A percentile compares a stretch with the other conserved stretches of the same genome.
Evolutionary conservation across 2,888 invertebrate genomes (phyloP).

Genomic region (Diarsia dahlii): DNA sequence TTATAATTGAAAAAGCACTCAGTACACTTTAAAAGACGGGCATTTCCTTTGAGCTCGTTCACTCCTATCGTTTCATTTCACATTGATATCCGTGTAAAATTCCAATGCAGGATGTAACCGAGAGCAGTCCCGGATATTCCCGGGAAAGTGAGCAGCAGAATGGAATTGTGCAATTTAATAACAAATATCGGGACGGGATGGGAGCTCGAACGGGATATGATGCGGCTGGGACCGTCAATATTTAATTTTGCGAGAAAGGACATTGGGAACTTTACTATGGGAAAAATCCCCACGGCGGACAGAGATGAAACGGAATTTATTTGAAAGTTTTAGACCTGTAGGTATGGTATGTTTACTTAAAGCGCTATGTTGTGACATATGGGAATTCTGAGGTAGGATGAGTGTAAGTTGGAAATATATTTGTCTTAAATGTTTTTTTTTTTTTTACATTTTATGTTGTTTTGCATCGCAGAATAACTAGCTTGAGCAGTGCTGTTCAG

Average conservation of each 20-base stretch:
- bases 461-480: too few species aligned
- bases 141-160: slow-evolving; percentile 21
- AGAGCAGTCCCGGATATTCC: slow-evolving; percentile 16
- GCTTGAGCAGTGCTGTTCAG: too few species aligned
- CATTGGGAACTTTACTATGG: too few species aligned
- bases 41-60: slow-evolving; percentile 43
- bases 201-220: not conserved
- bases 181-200: slow-evolving; percentile 27
- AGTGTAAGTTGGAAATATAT: too few species aligned
- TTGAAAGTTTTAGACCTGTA: too few species aligned
- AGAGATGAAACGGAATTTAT: too few species aligned
- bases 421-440: too few species aligned
- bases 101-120: slow-evolving; percentile 29
- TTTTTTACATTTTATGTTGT: too few species aligned
- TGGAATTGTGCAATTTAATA: slow-evolving; percentile 36
- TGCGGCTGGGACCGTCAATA: not conserved
- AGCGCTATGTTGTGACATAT: too few species aligned
- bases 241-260: not conserved
- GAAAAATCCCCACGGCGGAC: too few species aligned
- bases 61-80: slow-evolving; percentile 39
- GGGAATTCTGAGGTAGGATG: too few species aligned
- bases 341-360: too few species aligned
- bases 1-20: slow-evolving; percentile 27
- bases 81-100: slow-evolving; percentile 37
- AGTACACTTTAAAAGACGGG: slow-evolving; percentile 15